phyloP scores from a whole-genome alignment of 1,140 invertebrate genomes.

The Caenorhabditis remanei region DNA sequence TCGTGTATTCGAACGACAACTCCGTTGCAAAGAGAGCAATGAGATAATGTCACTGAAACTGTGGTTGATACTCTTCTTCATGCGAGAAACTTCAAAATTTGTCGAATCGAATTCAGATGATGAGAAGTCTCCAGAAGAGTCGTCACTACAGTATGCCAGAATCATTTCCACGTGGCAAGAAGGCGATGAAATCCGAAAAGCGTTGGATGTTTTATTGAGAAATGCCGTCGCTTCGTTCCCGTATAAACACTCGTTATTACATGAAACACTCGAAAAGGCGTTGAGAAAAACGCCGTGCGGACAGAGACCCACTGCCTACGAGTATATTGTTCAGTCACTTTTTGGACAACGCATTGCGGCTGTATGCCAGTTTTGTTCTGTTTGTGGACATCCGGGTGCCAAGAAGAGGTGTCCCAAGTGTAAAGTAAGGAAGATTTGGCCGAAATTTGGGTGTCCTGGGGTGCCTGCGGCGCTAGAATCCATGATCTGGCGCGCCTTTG shows the following conservation, averaged over 20 bases:
- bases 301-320: slow-evolving; percentile 80
- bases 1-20: slow-evolving; percentile 88
- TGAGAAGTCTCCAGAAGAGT: slow-evolving; percentile 37
- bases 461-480: no score
- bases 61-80: slow-evolving; percentile 72
- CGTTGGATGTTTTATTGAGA: slow-evolving; percentile 70
- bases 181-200: slow-evolving; percentile 42
- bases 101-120: slow-evolving; percentile 65
- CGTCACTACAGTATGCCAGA: slow-evolving; percentile 53
- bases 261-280: slow-evolving; percentile 66
- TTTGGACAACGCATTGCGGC: slow-evolving; percentile 87
- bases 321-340: slow-evolving; percentile 81
- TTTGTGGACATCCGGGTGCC: slow-evolving; percentile 90
- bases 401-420: slow-evolving; percentile 94
- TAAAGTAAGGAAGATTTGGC: slow-evolving; percentile 83
- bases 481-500: no score
- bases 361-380: slow-evolving; percentile 84
- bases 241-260: slow-evolving; percentile 73
- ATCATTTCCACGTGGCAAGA: slow-evolving; percentile 33
- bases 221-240: slow-evolving; percentile 71
- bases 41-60: slow-evolving; percentile 81
- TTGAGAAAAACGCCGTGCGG: slow-evolving; percentile 65
- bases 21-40: slow-evolving; percentile 88
- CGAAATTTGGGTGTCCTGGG: no score
- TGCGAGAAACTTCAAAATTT: slow-evolving; percentile 73